Conservation (phyloP, 2,113 vertebrate genomes). For the Phyllostomus hastatus region DNA sequence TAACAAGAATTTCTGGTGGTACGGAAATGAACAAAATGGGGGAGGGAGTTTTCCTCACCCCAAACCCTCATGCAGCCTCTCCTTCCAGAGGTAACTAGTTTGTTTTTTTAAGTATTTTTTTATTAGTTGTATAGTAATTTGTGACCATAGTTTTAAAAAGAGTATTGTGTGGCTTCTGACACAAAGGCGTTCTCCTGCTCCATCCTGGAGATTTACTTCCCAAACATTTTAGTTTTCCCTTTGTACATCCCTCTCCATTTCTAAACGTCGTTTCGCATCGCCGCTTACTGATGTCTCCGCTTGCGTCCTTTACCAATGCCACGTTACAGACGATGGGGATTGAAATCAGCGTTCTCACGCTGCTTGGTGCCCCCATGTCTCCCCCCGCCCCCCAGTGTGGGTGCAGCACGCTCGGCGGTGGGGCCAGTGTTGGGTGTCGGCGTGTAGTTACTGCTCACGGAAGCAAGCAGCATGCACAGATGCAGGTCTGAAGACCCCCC, state of each 20-base stretch:
- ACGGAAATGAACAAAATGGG: neutral
- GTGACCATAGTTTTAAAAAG: neutral
- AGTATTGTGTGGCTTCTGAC: neutral
- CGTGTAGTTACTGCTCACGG: neutral
- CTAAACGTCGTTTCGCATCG: neutral
- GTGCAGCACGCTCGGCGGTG: neutral
- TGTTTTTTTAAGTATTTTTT: neutral
- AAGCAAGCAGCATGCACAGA: neutral
- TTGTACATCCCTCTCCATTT: neutral
- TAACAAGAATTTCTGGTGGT: neutral
- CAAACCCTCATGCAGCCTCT: neutral
- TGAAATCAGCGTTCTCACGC: neutral
- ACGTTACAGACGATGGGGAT: neutral
- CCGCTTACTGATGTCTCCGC: neutral
- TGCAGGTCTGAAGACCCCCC: neutral
- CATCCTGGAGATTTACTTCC: neutral
- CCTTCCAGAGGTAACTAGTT: neutral
- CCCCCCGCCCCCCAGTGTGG: neutral
- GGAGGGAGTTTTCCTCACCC: neutral
- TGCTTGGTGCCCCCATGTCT: too few relatives aligned
- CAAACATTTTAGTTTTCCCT: neutral
- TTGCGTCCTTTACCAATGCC: neutral
- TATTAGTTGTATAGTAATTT: neutral
- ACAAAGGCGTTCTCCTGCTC: neutral
- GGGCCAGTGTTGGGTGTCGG: neutral